These are phyloP conservation scores for Suillia variegata DNA, from an alignment of 2,888 invertebrate genomes.

Conservation along the genomic window DNA sequence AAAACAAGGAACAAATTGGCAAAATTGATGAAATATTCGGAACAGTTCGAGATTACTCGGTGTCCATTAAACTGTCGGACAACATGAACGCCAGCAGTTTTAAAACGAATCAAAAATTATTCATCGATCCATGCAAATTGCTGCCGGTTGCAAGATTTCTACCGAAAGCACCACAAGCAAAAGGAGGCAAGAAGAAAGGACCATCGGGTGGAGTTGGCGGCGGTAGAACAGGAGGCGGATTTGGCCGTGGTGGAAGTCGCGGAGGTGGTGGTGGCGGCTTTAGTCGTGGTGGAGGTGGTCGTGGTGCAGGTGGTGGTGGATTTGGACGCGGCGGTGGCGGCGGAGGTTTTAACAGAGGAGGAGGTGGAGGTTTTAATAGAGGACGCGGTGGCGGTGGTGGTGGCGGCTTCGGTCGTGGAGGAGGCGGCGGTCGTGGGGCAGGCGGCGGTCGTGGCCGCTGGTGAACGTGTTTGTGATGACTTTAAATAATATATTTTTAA, in stretches of 20 bases:
- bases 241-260: slow-evolving; percentile 34
- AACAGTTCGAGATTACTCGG: slow-evolving; percentile 87
- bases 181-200: slow-evolving; percentile 60
- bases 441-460: too few relatives aligned
- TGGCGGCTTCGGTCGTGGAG: slow-evolving; percentile 29
- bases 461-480: too few relatives aligned
- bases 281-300: slow-evolving; percentile 27
- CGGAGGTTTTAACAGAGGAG: slow-evolving; percentile 23
- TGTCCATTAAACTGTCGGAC: slow-evolving; percentile 93
- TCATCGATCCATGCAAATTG: slow-evolving; percentile 91
- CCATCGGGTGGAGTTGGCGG: slow-evolving; percentile 56
- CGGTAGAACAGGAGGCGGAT: slow-evolving; percentile 37
- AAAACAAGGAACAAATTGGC: slow-evolving; percentile 96
- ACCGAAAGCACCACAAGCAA: slow-evolving; percentile 56
- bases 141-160: slow-evolving; percentile 73
- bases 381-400: slow-evolving; percentile 30
- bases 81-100: slow-evolving; percentile 92
- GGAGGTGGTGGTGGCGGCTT: slow-evolving; percentile 12
- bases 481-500: too few relatives aligned
- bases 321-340: slow-evolving; percentile 19
- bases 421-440: slow-evolving; percentile 26
- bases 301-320: slow-evolving; percentile 28
- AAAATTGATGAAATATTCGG: slow-evolving; percentile 99
- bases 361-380: slow-evolving; percentile 27
- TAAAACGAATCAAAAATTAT: slow-evolving; percentile 81